Evolutionary conservation across 2,888 invertebrate genomes (phyloP).

Genomic region (Phasia obesa): DNA sequence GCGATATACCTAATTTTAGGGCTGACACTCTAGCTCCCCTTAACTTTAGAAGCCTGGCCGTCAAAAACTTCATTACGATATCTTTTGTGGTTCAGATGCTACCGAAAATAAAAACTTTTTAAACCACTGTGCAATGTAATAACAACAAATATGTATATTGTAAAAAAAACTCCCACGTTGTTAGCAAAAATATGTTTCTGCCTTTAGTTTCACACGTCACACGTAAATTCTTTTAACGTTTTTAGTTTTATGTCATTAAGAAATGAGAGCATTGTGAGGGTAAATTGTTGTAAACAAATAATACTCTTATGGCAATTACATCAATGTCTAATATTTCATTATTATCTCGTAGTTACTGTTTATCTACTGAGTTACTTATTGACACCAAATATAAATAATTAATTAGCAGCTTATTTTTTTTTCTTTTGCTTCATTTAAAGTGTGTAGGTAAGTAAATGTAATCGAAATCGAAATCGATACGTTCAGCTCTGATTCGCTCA

Average conservation of each 20-base stretch:
- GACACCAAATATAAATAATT: constrained; percentile 1
- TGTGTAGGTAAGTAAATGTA: no score
- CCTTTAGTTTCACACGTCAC: no score
- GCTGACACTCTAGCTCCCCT: no score
- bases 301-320: constrained; percentile 15
- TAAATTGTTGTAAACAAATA: constrained; percentile 2
- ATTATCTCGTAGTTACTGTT: not conserved
- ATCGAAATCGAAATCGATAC: constrained; percentile 29
- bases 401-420: not conserved
- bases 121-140: no score
- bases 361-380: not conserved
- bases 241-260: not conserved
- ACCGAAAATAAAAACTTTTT: no score
- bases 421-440: not conserved
- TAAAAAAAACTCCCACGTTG: no score
- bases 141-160: no score
- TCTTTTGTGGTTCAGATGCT: no score
- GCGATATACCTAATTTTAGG: no score
- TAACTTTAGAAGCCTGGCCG: no score
- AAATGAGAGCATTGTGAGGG: not conserved
- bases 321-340: constrained; percentile 9
- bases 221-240: not conserved
- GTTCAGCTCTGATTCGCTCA: constrained; percentile 54
- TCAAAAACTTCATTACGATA: no score
- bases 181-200: not conserved